Percentiles rank a stretch among this genome's conserved stretches.
These are phyloP conservation scores for Adineta ricciae DNA, from an alignment of 2,888 invertebrate species.

Conservation along the genomic window DNA sequence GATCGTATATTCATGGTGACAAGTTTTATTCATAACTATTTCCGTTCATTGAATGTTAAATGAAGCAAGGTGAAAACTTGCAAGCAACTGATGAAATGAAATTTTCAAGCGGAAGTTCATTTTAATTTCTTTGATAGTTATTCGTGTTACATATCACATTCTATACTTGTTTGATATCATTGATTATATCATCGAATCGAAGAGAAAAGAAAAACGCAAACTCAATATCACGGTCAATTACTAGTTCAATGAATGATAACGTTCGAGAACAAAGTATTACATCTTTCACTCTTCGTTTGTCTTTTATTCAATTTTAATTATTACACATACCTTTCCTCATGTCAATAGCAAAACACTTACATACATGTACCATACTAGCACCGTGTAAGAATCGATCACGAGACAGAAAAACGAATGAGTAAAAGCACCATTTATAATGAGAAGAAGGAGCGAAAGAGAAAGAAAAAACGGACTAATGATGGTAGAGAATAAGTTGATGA, in stretches of 20 bases:
- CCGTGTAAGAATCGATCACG: not conserved
- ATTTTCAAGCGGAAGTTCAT: not conserved
- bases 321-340: not conserved
- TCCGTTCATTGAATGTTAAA: not conserved
- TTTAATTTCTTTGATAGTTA: not conserved
- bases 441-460: not conserved
- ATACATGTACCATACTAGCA: not conserved
- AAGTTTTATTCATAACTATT: not conserved
- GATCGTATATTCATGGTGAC: not conserved
- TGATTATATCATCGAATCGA: not conserved
- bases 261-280: not conserved
- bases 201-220: not conserved
- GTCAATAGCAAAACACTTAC: not conserved
- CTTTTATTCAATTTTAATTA: not conserved
- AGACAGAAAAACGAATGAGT: not conserved
- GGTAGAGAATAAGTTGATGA: not conserved
- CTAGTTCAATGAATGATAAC: not conserved
- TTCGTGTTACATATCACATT: not conserved
- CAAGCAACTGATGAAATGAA: not conserved
- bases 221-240: slow-evolving; percentile 2
- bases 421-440: not conserved
- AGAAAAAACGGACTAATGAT: not conserved
- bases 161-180: not conserved
- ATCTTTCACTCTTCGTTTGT: not conserved
- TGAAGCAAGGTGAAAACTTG: not conserved